Percentiles rank a stretch among this genome's conserved stretches.
phyloP scores from a whole-genome alignment of 2,888 invertebrate genomes.

The Choreutis nemorana region DNA sequence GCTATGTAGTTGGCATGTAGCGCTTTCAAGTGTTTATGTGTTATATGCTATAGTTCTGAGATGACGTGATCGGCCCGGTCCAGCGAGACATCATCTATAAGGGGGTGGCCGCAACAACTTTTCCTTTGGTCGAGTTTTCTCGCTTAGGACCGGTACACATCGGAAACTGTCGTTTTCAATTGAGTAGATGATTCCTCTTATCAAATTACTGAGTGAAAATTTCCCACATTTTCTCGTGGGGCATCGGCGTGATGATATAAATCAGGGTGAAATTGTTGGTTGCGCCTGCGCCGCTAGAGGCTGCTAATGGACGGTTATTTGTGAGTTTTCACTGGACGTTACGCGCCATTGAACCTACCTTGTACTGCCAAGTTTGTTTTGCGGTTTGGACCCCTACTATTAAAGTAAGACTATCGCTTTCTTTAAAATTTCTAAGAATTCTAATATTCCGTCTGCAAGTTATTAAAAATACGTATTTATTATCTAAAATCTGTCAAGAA shows the following conservation, averaged over 20 bases:
- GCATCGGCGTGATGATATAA: slow-evolving; percentile 52
- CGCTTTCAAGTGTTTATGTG: too few species aligned
- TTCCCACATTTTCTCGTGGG: slow-evolving; percentile 60
- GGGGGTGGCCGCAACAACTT: slow-evolving; percentile 40
- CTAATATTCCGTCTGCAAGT: too few species aligned
- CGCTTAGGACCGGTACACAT: slow-evolving; percentile 41
- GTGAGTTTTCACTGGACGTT: slow-evolving; percentile 60
- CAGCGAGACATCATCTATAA: slow-evolving; percentile 31
- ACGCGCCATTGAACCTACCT: slow-evolving; percentile 44
- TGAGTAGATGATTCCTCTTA: slow-evolving; percentile 57
- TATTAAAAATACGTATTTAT: too few species aligned
- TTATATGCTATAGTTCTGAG: too few species aligned
- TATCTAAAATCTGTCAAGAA: too few species aligned
- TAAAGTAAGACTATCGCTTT: too few species aligned
- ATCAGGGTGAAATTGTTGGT: slow-evolving; percentile 59
- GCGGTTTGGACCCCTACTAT: too few species aligned
- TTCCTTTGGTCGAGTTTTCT: slow-evolving; percentile 59
- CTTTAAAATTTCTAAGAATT: too few species aligned
- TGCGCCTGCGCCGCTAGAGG: slow-evolving; percentile 40
- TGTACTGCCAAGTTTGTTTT: too few species aligned
- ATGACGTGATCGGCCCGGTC: too few species aligned
- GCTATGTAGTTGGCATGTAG: too few species aligned
- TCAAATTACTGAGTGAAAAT: slow-evolving; percentile 63
- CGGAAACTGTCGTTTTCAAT: slow-evolving; percentile 63
- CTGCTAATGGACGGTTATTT: slow-evolving; percentile 54